These are phyloP conservation scores for Aselliscus stoliczkanus DNA, from an alignment of 2,797 vertebrate genomes.

Conservation along the genomic window DNA sequence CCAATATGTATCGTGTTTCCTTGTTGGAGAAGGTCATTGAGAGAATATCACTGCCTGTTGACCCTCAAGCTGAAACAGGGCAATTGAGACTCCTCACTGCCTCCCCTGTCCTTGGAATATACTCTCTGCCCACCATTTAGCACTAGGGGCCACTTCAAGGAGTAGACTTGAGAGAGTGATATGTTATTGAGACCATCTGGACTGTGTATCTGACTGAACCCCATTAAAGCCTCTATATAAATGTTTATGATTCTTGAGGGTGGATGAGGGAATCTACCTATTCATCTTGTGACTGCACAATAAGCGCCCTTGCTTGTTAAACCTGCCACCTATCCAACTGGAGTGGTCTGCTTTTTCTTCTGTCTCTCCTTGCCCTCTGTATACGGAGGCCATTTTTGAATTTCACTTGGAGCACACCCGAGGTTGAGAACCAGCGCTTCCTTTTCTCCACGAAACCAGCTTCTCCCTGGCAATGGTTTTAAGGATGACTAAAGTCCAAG, in stretches of 20 bases:
- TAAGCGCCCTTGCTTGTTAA: not conserved
- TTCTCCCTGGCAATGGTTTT: not conserved
- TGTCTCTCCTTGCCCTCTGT: not conserved
- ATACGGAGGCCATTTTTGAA: not conserved
- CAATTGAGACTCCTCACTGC: not conserved
- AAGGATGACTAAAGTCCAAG: not conserved
- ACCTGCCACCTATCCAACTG: not conserved
- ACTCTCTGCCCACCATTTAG: not conserved
- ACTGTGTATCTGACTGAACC: not conserved
- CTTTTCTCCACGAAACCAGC: not conserved
- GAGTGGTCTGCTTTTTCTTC: not conserved
- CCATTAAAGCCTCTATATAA: not conserved
- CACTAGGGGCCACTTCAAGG: not conserved
- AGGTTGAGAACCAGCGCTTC: not conserved
- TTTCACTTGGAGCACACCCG: not conserved
- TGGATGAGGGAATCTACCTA: not conserved
- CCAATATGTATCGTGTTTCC: not conserved
- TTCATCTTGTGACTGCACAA: not conserved
- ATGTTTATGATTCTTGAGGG: not conserved
- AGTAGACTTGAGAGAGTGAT: not conserved
- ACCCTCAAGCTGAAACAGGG: not conserved
- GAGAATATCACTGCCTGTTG: not conserved
- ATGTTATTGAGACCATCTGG: not conserved
- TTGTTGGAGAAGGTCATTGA: not conserved
- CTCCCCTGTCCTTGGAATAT: not conserved